These are phyloP conservation scores for Chloropsis hardwickii DNA, from an alignment of 2,113 vertebrate genomes.

Conservation along the genomic window DNA sequence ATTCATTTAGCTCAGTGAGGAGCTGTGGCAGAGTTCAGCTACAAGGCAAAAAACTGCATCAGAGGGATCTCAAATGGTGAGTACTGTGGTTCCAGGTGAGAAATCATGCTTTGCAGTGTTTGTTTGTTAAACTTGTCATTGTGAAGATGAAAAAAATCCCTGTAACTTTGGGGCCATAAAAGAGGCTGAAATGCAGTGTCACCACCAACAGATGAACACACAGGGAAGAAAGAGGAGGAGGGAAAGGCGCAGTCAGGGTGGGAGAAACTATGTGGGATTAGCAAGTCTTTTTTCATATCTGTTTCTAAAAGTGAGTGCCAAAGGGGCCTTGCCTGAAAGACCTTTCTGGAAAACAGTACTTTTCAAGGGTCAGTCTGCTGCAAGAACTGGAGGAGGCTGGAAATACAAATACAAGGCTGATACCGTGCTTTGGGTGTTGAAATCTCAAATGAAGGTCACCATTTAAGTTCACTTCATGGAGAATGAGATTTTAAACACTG, in stretches of 20 bases:
- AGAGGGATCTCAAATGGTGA: not conserved
- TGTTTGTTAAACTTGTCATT: not conserved
- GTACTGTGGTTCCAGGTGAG: not conserved
- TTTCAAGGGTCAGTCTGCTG: not conserved
- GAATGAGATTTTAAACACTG: not conserved
- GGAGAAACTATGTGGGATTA: not conserved
- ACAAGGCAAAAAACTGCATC: not conserved
- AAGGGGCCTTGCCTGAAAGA: not conserved
- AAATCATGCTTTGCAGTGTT: not conserved
- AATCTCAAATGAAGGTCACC: not conserved
- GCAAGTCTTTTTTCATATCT: not conserved
- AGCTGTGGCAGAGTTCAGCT: not conserved
- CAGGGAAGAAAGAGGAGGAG: not conserved
- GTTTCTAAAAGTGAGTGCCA: not conserved
- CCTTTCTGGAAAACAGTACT: not conserved
- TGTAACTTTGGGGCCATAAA: not conserved
- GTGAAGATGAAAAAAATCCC: not conserved
- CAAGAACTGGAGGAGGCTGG: fast-evolving
- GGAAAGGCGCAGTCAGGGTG: not conserved
- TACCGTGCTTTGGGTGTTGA: not conserved
- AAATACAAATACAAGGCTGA: not conserved
- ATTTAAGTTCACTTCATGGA: not conserved
- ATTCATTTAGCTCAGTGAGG: not conserved
- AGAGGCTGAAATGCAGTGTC: not conserved
- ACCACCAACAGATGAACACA: not conserved